These are phyloP conservation scores for Sebastes iracundus DNA, from an alignment of 2,797 vertebrate species.

Conservation along the genomic window DNA sequence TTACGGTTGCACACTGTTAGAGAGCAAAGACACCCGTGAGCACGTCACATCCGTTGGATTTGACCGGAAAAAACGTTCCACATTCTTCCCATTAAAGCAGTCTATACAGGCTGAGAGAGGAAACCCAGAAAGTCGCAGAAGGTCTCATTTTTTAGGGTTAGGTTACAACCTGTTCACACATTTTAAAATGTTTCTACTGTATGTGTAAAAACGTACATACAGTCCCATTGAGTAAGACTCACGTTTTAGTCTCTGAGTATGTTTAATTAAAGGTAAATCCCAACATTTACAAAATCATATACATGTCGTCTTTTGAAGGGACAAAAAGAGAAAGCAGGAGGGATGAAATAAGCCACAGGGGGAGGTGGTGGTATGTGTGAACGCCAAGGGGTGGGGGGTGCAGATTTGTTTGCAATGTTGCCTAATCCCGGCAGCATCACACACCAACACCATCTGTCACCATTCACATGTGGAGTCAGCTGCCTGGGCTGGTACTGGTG, in stretches of 20 bases:
- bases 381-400: neutral
- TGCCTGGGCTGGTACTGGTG: neutral
- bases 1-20: too few species aligned
- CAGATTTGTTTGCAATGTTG: constrained; percentile 35
- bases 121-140: too few species aligned
- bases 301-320: neutral
- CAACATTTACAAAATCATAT: neutral
- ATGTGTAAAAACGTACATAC: too few species aligned
- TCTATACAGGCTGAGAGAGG: too few species aligned
- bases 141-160: too few species aligned
- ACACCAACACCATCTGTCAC: constrained; percentile 75
- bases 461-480: constrained; percentile 46
- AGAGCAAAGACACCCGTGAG: too few species aligned
- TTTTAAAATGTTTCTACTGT: too few species aligned
- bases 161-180: too few species aligned
- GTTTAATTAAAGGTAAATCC: neutral
- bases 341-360: neutral
- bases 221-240: neutral
- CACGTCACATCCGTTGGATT: too few species aligned
- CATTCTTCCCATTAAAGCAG: too few species aligned
- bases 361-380: neutral
- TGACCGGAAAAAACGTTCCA: too few species aligned
- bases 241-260: neutral
- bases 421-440: constrained; percentile 53
- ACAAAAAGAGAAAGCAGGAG: neutral